Base-by-base conservation (phyloP, 2,113 vertebrate species). In the Catharus bicknelli region DNA sequence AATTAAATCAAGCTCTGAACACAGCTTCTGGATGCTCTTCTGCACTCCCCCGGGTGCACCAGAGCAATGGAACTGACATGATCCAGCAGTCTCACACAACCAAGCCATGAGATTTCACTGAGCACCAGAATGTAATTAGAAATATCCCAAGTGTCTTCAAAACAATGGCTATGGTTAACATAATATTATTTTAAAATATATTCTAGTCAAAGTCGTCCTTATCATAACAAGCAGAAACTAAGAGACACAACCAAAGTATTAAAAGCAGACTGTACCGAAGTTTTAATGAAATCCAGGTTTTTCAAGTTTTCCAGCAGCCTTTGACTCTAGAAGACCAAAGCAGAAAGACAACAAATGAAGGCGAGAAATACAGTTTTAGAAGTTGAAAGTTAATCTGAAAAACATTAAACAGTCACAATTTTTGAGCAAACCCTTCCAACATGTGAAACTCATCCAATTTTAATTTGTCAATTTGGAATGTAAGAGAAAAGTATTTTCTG, bases 251-350 rank as follows among this genome's bases (percentile, higher is more conserved):
- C 5, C 40, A 20, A 90, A 48, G 19, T 13, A 83, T 48, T 48
- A 88, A 69, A 88, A 29, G 9, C 3, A 95, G 87, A 97, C 93
- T 96, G 54, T 99, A 99, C 99, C 97, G 98, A 98, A 70, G 98
- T 98, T 97, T 98, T 99, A 91, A 99, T 98, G 91, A 97, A 98
- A 84, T 97, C 87, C 95, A 99, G 86, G 88, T 98, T 97, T 96
- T 99, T 99, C 70, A 99, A 93, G 94, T 97, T 97, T 94, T 98
- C 98, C 96, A 99, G 97, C 70, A 99, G 97, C 25, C 98, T 98
- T 34, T 99, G 99, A 96, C 98, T 99, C 99, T 99, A 95, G 30
- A 94, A 92, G 57, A 85, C 38, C 90, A 78, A 42, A 67, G 66
- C 42, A 91, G 43, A 66, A 68, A 62, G 57, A 21, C 72, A 68